Evolutionary conservation across 2,888 invertebrate species (phyloP), one percentile per base, ranked within the genome.

Genomic region (Tanytarsus gracilentus): DNA sequence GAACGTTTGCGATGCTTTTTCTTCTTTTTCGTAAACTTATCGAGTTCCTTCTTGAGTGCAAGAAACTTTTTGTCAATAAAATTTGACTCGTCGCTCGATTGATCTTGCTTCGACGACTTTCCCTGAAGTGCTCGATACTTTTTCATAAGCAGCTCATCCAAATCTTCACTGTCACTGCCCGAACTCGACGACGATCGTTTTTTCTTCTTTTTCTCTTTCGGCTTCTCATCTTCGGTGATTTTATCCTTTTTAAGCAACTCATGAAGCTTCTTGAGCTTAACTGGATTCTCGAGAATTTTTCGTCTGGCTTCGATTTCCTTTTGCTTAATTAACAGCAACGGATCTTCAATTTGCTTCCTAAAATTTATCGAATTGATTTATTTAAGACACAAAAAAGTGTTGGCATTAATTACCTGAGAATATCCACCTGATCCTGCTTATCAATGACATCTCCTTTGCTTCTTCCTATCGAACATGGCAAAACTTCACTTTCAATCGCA

Each of bases 291-390:
- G 3, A 97, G 72, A 30, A 97, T 76, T 62, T 89, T 86, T 62
- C 85, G 83, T 39, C 88, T 77, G 0, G 88, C 86, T 68, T 96
- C 94, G 69, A 93, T 84, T 75, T 96, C 95, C 61, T 88, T 82
- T 69, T 92, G 88, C 67, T 87, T 89, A 6, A 97, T 95, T 3
- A 87, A 79, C 69, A 91, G 84, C 36, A 97, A 73, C 0, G 97
- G 97, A 77, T 97, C 97, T 72, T 97, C 96, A 69, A 94, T 82
- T 63, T 94, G 79, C 75, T 96, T 96, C 18, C 92, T 81, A 49
- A 82, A 84, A n/a, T n/a, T n/a, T n/a, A n/a, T n/a, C n/a, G n/a
- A n/a, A n/a, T n/a, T n/a, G n/a, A n/a, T n/a, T n/a, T n/a, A n/a
- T n/a, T n/a, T n/a, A n/a, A n/a, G n/a, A n/a, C n/a, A n/a, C n/a